Percentiles rank a stretch among this genome's conserved stretches.
phyloP scores from a whole-genome alignment of 2,797 vertebrate genomes.

The Sciurus vulgaris region DNA sequence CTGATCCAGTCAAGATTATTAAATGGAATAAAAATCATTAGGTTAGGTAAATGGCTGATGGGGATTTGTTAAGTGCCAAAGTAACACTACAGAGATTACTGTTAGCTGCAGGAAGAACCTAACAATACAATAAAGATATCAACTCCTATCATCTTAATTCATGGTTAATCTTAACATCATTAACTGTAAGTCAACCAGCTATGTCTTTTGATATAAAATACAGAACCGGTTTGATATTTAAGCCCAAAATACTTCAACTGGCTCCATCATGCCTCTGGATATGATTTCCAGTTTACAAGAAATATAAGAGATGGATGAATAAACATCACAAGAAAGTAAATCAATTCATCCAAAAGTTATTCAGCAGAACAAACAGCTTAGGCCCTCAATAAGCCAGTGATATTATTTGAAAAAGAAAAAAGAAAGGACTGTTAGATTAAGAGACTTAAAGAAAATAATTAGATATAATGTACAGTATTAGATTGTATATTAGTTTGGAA shows the following conservation, averaged over 20 bases:
- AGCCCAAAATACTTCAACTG: not conserved
- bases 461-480: not conserved
- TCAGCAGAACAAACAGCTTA: not conserved
- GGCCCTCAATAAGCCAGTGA: not conserved
- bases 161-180: too few relatives aligned
- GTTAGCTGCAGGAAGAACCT: too few relatives aligned
- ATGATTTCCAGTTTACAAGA: not conserved
- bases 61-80: too few relatives aligned
- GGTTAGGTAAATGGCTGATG: too few relatives aligned
- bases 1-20: too few relatives aligned
- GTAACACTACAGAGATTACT: too few relatives aligned
- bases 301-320: not conserved
- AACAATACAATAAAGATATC: too few relatives aligned
- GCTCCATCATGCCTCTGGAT: not conserved
- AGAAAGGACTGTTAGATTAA: not conserved
- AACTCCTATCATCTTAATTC: too few relatives aligned
- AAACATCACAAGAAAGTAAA: slow-evolving; percentile 20
- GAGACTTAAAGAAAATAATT: not conserved
- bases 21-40: too few relatives aligned
- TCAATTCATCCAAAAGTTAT: slow-evolving; percentile 20
- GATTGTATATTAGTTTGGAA: slow-evolving; percentile 18
- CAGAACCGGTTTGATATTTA: too few relatives aligned
- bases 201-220: too few relatives aligned
- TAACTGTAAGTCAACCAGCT: too few relatives aligned
- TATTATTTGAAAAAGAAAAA: slow-evolving; percentile 40